phyloP scores from a whole-genome alignment of 2,888 invertebrate species.

The Cerceris ruficornis region DNA sequence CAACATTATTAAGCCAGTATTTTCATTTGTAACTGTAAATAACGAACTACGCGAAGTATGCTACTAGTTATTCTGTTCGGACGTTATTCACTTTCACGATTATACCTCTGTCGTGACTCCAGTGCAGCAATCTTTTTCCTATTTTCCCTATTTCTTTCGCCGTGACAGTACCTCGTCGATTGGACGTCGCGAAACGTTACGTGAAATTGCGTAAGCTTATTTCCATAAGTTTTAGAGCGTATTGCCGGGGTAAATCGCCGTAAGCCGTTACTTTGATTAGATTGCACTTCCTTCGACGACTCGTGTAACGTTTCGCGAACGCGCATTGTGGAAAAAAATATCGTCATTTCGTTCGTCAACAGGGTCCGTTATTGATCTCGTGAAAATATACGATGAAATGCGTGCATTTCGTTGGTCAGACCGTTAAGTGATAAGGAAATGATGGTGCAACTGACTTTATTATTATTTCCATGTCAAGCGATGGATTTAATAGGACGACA shows the following conservation, averaged over 20 bases:
- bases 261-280: constrained; percentile 65
- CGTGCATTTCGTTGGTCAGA: no score
- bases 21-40: no score
- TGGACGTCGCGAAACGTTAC: constrained; percentile 47
- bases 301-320: constrained; percentile 4
- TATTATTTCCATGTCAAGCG: no score
- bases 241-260: constrained; percentile 50
- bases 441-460: no score
- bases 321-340: background rate
- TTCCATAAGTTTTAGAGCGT: constrained; percentile 58
- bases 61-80: background rate
- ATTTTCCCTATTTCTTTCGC: constrained; percentile 36
- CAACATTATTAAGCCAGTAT: no score
- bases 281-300: constrained; percentile 59
- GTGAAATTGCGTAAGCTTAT: constrained; percentile 56
- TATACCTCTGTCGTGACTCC: constrained; percentile 27
- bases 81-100: constrained; percentile 42
- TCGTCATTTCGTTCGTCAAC: constrained; percentile 5
- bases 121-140: constrained; percentile 30
- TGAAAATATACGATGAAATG: no score
- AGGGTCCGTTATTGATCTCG: no score
- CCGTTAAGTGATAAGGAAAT: no score
- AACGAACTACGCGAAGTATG: background rate
- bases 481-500: no score
- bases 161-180: constrained; percentile 24